A percentile compares a stretch with the other conserved stretches of the same genome.
Conservation (phyloP, 2,888 invertebrate genomes). For the Agrochola circellaris region DNA sequence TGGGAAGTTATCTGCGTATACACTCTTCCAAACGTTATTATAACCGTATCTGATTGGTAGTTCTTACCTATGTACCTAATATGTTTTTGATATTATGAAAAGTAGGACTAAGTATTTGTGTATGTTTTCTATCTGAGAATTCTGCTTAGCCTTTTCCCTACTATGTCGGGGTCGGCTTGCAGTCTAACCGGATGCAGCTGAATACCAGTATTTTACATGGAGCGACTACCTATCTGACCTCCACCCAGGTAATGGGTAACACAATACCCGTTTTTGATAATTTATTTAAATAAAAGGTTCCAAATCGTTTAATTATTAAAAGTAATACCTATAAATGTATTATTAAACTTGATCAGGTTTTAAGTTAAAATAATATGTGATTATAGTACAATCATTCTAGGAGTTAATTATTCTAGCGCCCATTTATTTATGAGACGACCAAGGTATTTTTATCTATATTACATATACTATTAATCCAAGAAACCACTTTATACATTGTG, state of each 20-base stretch:
- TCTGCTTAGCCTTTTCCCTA: too few relatives aligned
- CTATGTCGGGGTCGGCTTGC: too few relatives aligned
- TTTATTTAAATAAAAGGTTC: neutral
- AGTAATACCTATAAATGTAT: neutral
- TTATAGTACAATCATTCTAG: neutral
- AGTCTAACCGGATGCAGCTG: too few relatives aligned
- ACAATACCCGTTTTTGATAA: too few relatives aligned
- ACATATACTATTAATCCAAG: neutral
- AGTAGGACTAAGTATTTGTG: neutral
- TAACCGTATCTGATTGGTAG: slow-evolving; percentile 9
- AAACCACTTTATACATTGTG: neutral
- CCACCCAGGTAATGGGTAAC: too few relatives aligned
- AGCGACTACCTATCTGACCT: too few relatives aligned
- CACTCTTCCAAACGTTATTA: neutral
- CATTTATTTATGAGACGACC: neutral
- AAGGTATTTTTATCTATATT: neutral
- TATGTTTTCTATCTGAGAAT: neutral
- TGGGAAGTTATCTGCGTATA: neutral
- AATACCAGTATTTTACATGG: too few relatives aligned
- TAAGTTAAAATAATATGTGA: neutral
- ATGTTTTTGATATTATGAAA: neutral
- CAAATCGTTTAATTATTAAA: neutral
- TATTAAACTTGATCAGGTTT: neutral
- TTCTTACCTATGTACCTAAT: neutral
- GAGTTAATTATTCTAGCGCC: neutral